Conservation (phyloP, 1,140 invertebrate genomes). For the Latrodectus geometricus region DNA sequence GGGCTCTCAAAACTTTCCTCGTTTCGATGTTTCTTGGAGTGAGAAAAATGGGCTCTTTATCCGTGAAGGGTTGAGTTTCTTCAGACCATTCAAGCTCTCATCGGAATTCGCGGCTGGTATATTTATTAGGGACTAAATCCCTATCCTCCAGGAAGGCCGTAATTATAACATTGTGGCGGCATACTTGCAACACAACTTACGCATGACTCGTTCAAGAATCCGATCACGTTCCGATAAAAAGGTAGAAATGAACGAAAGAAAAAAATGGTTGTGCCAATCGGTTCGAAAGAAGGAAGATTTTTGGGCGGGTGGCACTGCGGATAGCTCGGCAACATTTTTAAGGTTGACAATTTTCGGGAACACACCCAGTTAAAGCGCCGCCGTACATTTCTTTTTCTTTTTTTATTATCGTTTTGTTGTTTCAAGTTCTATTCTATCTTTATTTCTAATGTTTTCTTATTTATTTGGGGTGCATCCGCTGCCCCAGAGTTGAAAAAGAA, state of each 20-base stretch:
- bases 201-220: background rate
- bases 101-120: conserved; percentile 27
- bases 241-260: no score
- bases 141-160: background rate
- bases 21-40: no score
- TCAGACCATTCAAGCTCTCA: conserved; percentile 13
- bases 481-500: conserved; percentile 25
- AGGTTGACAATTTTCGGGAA: conserved; percentile 60
- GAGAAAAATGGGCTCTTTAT: background rate
- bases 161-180: conserved; percentile 38
- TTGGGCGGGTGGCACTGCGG: conserved; percentile 12
- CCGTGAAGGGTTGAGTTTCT: conserved; percentile 7
- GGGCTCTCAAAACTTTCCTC: no score
- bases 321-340: conserved; percentile 38
- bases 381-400: conserved; percentile 3
- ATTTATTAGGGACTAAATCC: conserved; percentile 34
- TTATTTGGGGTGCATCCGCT: conserved; percentile 25
- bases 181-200: background rate
- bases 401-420: no score
- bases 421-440: conserved; percentile 16
- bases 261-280: conserved; percentile 16
- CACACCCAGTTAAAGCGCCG: conserved; percentile 45
- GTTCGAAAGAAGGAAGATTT: background rate
- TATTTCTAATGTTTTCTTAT: conserved; percentile 25
- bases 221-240: conserved; percentile 30